Base-by-base conservation (phyloP, 2,888 invertebrate genomes). In the Linnaemya vulpina region DNA sequence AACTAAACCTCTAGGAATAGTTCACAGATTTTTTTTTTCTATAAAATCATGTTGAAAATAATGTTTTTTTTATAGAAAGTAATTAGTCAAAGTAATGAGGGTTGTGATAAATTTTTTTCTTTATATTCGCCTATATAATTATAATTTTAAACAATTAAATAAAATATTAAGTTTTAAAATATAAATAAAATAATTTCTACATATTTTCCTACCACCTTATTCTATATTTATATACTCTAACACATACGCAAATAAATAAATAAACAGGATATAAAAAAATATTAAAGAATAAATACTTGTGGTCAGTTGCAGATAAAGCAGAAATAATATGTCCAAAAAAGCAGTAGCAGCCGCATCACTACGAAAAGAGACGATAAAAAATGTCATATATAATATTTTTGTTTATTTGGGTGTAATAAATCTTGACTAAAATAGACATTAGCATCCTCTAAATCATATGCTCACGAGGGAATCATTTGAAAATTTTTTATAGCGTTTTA, bases 301-400 rank as follows among this genome's bases (percentile, higher is more conserved):
- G 82, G 85, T 71, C 85, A 82, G 82, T 71, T 78, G 62, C 71
- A 82, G 85, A 85, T 85, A 85, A 84, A 49, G 67, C 49, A 67
- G 53, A 68, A 46, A 73, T 62, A 62, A 80, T 60, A 49, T 17
- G 0, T n/a, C 15, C 53, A 35, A 67, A 62, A 67, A 46, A 46
- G 51, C 20, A 49, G 13, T 4, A 25, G 17, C 15, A 38, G 30
- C 11, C 65, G 10, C 10, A 17, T 25, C 17, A 13, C 1, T 20
- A 30, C 22, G 49, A 58, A 65, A 25, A 51, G 30, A 49, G 17
- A 51, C 7, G 1, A 30, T 46, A 38, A 13, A 75, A 63, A 82
- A 25, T 63, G 75, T 35, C 63, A 77, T 73, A 83, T 67, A 73
- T 83, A 71, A 83, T 77, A 77, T 80, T 84, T 76, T 80, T 76